Conservation (phyloP, 2,888 invertebrate species). For the Brachynemurus nebulosus region DNA sequence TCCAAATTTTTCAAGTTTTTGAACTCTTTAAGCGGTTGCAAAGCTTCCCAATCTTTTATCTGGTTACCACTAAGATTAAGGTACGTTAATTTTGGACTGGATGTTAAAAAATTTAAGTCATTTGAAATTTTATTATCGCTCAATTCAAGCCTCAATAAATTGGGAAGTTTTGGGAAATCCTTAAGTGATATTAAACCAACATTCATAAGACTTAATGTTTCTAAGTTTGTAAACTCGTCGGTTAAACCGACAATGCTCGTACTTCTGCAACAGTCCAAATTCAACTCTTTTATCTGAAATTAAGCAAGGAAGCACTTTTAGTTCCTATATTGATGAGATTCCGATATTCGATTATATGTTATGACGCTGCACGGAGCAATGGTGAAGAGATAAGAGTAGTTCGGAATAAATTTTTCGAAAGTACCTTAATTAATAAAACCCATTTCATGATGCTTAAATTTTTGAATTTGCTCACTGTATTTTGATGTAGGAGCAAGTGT, state of each 20-base stretch:
- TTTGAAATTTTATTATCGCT: constrained; percentile 90
- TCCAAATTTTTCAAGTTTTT: constrained; percentile 76
- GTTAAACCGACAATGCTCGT: constrained; percentile 84
- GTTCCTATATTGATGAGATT: too few relatives aligned
- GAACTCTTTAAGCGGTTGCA: constrained; percentile 82
- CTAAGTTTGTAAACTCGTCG: constrained; percentile 82
- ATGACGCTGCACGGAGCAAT: too few relatives aligned
- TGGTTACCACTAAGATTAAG: constrained; percentile 94
- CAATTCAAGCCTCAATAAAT: constrained; percentile 83
- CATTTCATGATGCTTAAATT: too few relatives aligned
- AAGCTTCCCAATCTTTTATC: constrained; percentile 83
- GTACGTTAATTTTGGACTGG: constrained; percentile 80
- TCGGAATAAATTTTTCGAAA: too few relatives aligned
- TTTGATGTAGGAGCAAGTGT: too few relatives aligned
- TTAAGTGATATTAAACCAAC: constrained; percentile 90
- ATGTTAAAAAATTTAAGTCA: constrained; percentile 74
- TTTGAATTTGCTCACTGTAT: too few relatives aligned
- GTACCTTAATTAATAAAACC: too few relatives aligned
- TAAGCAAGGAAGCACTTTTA: neutral
- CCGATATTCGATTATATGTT: too few relatives aligned
- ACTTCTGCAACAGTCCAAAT: constrained; percentile 92
- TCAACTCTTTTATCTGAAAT: constrained; percentile 82
- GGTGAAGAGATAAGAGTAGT: too few relatives aligned
- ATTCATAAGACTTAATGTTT: constrained; percentile 87
- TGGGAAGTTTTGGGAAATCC: constrained; percentile 88